Conservation (phyloP, 2,113 vertebrate species). For the Caretta caretta region DNA sequence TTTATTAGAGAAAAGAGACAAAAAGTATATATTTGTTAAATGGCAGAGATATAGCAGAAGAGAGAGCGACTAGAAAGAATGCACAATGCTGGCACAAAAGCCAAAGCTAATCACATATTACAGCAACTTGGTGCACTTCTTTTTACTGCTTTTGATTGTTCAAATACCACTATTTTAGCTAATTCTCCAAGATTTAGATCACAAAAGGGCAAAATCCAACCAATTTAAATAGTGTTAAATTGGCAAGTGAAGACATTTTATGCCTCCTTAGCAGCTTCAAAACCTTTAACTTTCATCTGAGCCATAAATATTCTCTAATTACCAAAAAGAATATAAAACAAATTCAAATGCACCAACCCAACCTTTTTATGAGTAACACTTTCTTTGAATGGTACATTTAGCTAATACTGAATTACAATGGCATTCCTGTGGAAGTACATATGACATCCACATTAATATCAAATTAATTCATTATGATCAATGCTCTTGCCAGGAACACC, state of each 20-base stretch:
- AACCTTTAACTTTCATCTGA: conserved; percentile 36
- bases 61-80: background rate
- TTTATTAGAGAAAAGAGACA: background rate
- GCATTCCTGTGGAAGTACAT: conserved; percentile 18
- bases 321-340: conserved; percentile 29
- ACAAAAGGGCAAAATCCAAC: conserved; percentile 14
- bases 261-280: conserved; percentile 42
- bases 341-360: conserved; percentile 15
- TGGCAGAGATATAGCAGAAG: background rate
- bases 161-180: conserved; percentile 1
- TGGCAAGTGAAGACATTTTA: conserved; percentile 40
- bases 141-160: conserved; percentile 26
- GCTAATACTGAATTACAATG: conserved; percentile 47
- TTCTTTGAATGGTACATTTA: conserved; percentile 60
- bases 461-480: conserved; percentile 53
- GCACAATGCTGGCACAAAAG: background rate
- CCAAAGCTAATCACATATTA: background rate
- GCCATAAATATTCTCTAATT: conserved; percentile 44
- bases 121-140: background rate
- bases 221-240: conserved; percentile 36
- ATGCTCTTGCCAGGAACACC: conserved; percentile 10
- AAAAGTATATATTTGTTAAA: background rate
- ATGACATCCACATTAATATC: conserved; percentile 37
- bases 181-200: conserved; percentile 22
- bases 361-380: conserved; percentile 22